Percentiles rank a stretch among this genome's conserved stretches.
Evolutionary conservation across 2,113 vertebrate species (phyloP).

Genomic region (Petaurus breviceps): DNA sequence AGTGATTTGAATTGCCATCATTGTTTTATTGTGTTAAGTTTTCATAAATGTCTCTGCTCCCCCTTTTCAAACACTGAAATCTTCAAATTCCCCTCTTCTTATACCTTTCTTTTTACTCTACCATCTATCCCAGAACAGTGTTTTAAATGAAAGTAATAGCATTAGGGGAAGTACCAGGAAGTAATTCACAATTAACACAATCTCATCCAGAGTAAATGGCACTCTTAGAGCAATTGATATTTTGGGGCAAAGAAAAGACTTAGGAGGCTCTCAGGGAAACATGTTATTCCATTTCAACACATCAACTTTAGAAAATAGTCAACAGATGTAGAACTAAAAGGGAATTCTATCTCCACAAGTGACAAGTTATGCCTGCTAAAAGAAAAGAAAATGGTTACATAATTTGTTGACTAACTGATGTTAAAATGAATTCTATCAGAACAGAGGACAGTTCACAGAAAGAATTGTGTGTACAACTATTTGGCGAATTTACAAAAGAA

Average conservation of each 20-base stretch:
- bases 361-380: constrained; percentile 45
- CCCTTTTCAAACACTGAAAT: background rate
- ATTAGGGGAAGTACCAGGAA: background rate
- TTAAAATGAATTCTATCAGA: constrained; percentile 11
- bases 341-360: constrained; percentile 40
- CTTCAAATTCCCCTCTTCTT: background rate
- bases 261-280: constrained; percentile 47
- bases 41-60: background rate
- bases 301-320: constrained; percentile 62
- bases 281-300: constrained; percentile 48
- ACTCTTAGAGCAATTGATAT: constrained; percentile 34
- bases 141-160: background rate
- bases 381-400: constrained; percentile 19
- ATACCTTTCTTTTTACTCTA: background rate
- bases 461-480: constrained; percentile 3
- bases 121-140: background rate
- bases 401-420: constrained; percentile 55
- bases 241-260: constrained; percentile 34
- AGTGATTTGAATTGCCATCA: background rate
- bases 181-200: constrained; percentile 46
- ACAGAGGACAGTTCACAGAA: background rate
- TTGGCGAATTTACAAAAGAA: constrained; percentile 1
- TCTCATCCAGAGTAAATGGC: constrained; percentile 36
- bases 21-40: background rate
- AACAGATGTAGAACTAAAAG: constrained; percentile 33